Conservation (phyloP, 2,888 invertebrate species). For the Caenorhabditis virilis region DNA sequence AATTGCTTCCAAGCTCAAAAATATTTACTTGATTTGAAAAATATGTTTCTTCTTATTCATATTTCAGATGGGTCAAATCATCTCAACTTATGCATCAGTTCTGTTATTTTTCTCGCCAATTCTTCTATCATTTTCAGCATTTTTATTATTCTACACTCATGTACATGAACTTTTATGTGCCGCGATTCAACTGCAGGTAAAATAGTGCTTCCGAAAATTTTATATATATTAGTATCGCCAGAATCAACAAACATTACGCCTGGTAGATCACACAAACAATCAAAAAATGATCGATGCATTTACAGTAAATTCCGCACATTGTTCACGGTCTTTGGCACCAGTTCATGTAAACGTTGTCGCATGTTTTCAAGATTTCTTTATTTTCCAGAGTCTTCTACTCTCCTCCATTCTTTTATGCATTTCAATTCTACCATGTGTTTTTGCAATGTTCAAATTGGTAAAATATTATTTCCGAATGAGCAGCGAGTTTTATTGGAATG, state of each 20-base stretch:
- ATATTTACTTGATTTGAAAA: too few relatives aligned
- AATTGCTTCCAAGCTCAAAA: neutral
- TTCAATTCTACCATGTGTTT: slow-evolving; percentile 31
- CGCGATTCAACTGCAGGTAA: slow-evolving; percentile 34
- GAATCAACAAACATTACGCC: too few relatives aligned
- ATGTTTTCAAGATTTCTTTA: too few relatives aligned
- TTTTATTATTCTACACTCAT: slow-evolving; percentile 40
- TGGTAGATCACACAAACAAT: too few relatives aligned
- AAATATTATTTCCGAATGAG: slow-evolving; percentile 49
- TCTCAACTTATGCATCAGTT: slow-evolving; percentile 30
- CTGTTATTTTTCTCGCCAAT: slow-evolving; percentile 39
- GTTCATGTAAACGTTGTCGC: too few relatives aligned
- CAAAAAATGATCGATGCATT: slow-evolving; percentile 26
- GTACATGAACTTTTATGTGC: slow-evolving; percentile 45
- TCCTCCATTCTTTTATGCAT: slow-evolving; percentile 38
- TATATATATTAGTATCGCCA: slow-evolving; percentile 13
- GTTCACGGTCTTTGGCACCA: slow-evolving; percentile 28
- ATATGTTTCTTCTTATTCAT: neutral
- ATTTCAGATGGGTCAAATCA: slow-evolving; percentile 41
- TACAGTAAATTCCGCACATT: slow-evolving; percentile 29
- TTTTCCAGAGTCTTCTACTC: slow-evolving; percentile 26
- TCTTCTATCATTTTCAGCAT: slow-evolving; percentile 28
- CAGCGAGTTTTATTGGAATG: slow-evolving; percentile 52
- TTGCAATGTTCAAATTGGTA: slow-evolving; percentile 46
- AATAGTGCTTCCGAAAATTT: neutral